Conservation (phyloP, 1,140 invertebrate species). For the Anoplolepis gracilipes region DNA sequence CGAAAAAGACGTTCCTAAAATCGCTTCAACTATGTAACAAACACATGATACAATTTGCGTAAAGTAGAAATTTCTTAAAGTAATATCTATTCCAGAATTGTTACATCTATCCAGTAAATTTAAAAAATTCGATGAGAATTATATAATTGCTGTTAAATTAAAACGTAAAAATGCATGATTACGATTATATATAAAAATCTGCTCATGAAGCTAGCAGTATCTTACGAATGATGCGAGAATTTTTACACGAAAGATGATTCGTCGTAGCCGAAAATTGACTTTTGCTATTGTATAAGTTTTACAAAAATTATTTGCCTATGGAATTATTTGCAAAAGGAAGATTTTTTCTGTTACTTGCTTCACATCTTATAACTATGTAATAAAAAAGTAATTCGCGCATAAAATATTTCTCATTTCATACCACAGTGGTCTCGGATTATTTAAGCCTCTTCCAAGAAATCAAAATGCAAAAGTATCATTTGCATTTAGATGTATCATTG, state of each 20-base stretch:
- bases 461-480: constrained; percentile 60
- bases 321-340: constrained; percentile 15
- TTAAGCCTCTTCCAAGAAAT: constrained; percentile 57
- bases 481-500: too few relatives aligned
- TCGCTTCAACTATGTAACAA: background rate
- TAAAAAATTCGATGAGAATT: constrained; percentile 16
- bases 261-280: background rate
- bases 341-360: background rate
- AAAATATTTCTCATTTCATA: constrained; percentile 51
- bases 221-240: background rate
- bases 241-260: background rate
- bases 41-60: background rate
- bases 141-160: background rate
- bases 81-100: background rate
- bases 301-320: constrained; percentile 25
- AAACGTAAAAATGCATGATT: background rate
- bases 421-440: constrained; percentile 52
- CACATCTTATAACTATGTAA: background rate
- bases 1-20: constrained; percentile 33
- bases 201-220: background rate
- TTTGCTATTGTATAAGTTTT: constrained; percentile 14
- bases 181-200: constrained; percentile 20
- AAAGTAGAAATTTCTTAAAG: background rate
- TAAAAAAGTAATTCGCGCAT: constrained; percentile 1
- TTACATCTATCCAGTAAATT: background rate